Percentiles rank a stretch among this genome's conserved stretches.
These are phyloP conservation scores for Drosophila varians DNA, from an alignment of 1,140 invertebrate species.

Conservation along the genomic window DNA sequence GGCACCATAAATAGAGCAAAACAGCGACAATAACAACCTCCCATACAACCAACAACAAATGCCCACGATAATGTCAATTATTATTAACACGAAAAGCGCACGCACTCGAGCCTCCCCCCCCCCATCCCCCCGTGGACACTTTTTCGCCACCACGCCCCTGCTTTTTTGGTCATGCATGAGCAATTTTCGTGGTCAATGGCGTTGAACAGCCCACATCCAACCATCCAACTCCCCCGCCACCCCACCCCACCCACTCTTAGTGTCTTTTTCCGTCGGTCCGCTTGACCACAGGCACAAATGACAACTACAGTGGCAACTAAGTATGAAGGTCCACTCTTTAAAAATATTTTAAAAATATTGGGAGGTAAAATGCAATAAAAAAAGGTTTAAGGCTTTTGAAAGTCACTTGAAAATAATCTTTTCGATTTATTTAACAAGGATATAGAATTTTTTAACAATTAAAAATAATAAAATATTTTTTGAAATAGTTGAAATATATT, in stretches of 20 bases:
- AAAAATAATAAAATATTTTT: too few relatives aligned
- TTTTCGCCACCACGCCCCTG: neutral
- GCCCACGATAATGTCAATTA: conserved; percentile 70
- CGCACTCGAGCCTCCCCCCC: conserved; percentile 29
- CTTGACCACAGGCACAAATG: conserved; percentile 34
- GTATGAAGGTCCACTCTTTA: too few relatives aligned
- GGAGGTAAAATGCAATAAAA: too few relatives aligned
- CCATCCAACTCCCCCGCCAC: conserved; percentile 26
- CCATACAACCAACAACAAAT: conserved; percentile 31
- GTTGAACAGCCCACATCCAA: conserved; percentile 45
- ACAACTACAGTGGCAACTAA: conserved; percentile 16
- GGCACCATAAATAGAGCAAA: conserved; percentile 54
- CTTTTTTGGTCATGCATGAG: conserved; percentile 52
- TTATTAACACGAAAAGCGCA: conserved; percentile 72
- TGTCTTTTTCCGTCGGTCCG: conserved; percentile 2
- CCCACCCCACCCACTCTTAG: conserved; percentile 19
- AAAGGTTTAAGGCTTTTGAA: too few relatives aligned
- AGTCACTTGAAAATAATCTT: too few relatives aligned
- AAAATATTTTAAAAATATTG: too few relatives aligned
- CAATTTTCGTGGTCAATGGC: conserved; percentile 70
- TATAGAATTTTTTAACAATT: neutral
- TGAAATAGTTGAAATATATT: too few relatives aligned
- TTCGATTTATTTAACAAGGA: neutral
- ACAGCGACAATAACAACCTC: conserved; percentile 28
- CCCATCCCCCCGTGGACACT: too few relatives aligned